Percentiles rank a stretch among this genome's conserved stretches.
phyloP scores from a whole-genome alignment of 2,888 invertebrate genomes.

The Ochropleura plecta region DNA sequence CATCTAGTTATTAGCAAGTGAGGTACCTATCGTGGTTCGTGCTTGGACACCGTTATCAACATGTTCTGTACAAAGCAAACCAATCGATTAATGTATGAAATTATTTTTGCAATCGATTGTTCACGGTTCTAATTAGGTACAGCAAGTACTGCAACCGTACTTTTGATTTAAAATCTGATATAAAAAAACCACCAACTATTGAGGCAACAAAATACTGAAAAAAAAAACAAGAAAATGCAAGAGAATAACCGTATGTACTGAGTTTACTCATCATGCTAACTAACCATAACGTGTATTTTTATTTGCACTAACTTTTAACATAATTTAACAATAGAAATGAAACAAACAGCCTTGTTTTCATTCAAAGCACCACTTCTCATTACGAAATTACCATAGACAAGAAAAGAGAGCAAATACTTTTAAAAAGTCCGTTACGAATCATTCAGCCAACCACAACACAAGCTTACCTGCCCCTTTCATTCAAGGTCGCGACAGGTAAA shows the following conservation, averaged over 20 bases:
- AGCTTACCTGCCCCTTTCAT: constrained; percentile 68
- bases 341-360: constrained; percentile 1
- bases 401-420: constrained; percentile 24
- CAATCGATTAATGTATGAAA: constrained; percentile 56
- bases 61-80: constrained; percentile 11
- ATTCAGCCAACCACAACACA: constrained; percentile 38
- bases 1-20: too few species aligned
- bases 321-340: not conserved
- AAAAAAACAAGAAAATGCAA: not conserved
- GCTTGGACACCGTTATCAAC: constrained; percentile 15
- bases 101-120: constrained; percentile 44
- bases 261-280: not conserved
- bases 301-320: not conserved
- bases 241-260: not conserved
- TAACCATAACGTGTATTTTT: not conserved
- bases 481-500: constrained; percentile 68
- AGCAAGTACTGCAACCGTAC: not conserved
- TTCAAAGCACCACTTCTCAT: not conserved
- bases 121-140: constrained; percentile 18
- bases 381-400: constrained; percentile 17
- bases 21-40: too few species aligned
- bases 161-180: not conserved
- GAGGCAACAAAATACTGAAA: not conserved
- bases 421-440: constrained; percentile 54
- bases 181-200: not conserved